phyloP scores from a whole-genome alignment of 2,113 vertebrate species.

The Junco hyemalis region DNA sequence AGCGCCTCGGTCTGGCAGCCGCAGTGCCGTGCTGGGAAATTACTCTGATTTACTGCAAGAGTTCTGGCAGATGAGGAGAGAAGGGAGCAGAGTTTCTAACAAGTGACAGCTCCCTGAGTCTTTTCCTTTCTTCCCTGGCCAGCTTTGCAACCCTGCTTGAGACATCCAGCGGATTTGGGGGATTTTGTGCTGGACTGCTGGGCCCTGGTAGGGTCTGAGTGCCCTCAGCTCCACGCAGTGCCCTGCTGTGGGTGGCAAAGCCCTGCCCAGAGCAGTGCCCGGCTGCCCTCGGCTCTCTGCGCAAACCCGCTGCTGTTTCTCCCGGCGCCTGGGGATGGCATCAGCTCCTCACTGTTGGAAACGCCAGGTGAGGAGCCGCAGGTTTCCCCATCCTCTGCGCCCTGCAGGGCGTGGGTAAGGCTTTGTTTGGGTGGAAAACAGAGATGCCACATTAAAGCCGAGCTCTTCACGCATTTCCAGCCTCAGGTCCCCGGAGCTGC shows the following conservation, averaged over 20 bases:
- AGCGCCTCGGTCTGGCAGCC: background rate
- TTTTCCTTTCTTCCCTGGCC: background rate
- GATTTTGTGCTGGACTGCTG: background rate
- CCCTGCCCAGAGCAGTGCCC: background rate
- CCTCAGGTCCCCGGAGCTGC: background rate
- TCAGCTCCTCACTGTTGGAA: background rate
- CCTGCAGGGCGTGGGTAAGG: background rate
- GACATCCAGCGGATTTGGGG: background rate
- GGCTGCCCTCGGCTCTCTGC: background rate
- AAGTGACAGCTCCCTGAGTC: fast-evolving
- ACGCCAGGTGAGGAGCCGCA: background rate
- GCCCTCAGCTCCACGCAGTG: background rate
- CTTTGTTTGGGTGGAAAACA: background rate
- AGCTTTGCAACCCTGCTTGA: background rate
- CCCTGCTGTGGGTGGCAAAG: background rate
- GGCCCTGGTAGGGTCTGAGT: background rate
- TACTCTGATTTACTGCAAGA: background rate
- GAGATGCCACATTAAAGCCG: background rate
- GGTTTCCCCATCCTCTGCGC: background rate
- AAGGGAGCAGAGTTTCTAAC: background rate
- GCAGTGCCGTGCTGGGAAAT: background rate
- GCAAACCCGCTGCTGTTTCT: background rate
- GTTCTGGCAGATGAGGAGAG: background rate
- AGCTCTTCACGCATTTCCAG: background rate
- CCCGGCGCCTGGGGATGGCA: slow-evolving; percentile 32